phyloP scores from a whole-genome alignment of 2,113 vertebrate species.

The Rattus rattus region DNA sequence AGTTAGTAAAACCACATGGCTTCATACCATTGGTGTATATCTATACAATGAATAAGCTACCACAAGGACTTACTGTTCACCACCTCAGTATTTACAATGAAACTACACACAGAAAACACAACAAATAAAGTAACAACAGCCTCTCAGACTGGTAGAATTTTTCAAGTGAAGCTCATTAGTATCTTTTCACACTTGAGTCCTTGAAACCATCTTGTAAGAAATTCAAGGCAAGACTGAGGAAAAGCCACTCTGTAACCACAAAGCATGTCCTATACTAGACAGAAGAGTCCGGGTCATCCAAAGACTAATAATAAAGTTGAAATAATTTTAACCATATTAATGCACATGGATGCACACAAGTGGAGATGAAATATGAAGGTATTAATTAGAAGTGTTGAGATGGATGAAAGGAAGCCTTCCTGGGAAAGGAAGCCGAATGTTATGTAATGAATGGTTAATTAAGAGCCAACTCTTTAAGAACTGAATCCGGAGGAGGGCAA shows the following conservation, averaged over 20 bases:
- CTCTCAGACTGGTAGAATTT: background rate
- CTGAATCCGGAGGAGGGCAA: background rate
- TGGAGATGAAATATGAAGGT: background rate
- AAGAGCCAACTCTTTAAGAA: background rate
- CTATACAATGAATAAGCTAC: background rate
- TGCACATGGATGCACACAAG: background rate
- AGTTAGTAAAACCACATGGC: background rate
- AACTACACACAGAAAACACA: background rate
- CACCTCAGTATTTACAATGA: background rate
- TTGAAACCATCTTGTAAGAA: background rate
- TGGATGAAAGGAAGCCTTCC: background rate
- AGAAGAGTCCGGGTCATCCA: background rate
- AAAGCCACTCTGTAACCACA: background rate
- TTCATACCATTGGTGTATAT: background rate
- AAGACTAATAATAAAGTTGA: background rate
- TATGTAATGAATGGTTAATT: background rate
- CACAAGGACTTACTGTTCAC: background rate
- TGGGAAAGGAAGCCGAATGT: background rate
- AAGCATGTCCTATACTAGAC: background rate
- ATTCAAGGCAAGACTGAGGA: background rate
- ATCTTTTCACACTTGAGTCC: background rate
- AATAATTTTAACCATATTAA: background rate
- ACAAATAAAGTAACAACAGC: slow-evolving; percentile 19
- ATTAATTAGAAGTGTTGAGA: background rate
- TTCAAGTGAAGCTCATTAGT: background rate